Evolutionary conservation across 2,113 vertebrate species (phyloP), one percentile per base, ranked within the genome.

Genomic region (Hippolais icterina): DNA sequence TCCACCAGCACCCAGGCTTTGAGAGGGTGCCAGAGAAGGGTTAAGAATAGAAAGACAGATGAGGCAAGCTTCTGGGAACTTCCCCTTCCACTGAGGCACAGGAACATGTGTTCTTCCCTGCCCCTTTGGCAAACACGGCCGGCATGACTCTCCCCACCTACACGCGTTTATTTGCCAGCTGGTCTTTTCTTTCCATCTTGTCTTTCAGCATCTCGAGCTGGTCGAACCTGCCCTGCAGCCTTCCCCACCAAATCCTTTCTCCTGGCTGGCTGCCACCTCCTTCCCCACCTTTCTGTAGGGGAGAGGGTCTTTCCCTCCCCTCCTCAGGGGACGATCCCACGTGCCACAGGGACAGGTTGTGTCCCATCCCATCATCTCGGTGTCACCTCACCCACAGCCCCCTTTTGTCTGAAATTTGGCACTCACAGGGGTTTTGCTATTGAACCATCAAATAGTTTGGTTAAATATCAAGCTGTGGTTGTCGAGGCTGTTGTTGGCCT

Each of bases 21-120:
- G 84, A 1, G 10, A 91, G 41, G 33, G 21, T 90, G 82, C 90
- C 75, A 90, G 64, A 86, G 82, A 94, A 93, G 87, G 85, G 75
- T 94, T 96, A 90, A 96, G 90, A 91, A 94, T 88, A 96, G 93
- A 93, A 95, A 92, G 65, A 61, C 65, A 90, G 78, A 86, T 70
- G 87, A 96, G 70, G 72, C 77, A 95, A 94, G 87, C 63, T 95
- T 87, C 94, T 96, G 95, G 95, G 91, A 95, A 89, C 94, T 94
- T 94, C 77, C 94, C 68, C 35, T 84, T 92, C 28, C 46, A 82
- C 41, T 0, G 24, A 96, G 77, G 79, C 91, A 60, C 37, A 84
- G 80, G 89, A 94, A 84, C 60, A 84, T 63, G 80, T 84, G 89
- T 49, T 96, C 35, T 87, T 94, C 74, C 95, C 95, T 95, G 91